phyloP scores from a whole-genome alignment of 2,888 invertebrate species.

The Gisinianus flammeolus region DNA sequence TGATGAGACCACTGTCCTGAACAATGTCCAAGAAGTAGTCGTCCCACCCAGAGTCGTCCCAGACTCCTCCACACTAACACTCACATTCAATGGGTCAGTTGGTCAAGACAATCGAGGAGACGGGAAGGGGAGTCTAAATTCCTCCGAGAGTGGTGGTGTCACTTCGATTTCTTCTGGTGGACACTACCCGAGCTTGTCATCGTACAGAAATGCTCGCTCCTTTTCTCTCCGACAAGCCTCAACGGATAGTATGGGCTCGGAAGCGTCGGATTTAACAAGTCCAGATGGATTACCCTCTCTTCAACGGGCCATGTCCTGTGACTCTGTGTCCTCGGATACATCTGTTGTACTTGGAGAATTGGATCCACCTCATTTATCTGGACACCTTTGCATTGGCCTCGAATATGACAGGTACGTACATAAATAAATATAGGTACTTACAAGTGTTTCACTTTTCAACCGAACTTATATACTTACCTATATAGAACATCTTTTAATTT shows the following conservation, averaged over 20 bases:
- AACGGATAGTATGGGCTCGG: conserved; percentile 56
- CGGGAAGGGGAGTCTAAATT: conserved; percentile 11
- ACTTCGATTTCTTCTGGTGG: conserved; percentile 16
- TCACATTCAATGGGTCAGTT: neutral
- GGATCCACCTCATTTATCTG: conserved; percentile 72
- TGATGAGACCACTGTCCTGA: too few species aligned
- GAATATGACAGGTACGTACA: conserved; percentile 82
- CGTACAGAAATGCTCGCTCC: conserved; percentile 51
- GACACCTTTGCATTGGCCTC: conserved; percentile 76
- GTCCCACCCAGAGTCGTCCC: neutral
- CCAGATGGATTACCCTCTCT: conserved; percentile 62
- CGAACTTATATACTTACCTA: too few species aligned
- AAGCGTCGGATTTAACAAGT: conserved; percentile 51
- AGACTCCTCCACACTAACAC: neutral
- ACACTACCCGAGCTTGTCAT: conserved; percentile 37
- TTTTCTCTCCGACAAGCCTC: conserved; percentile 57
- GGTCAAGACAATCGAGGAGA: conserved; percentile 1
- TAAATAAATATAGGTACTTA: too few species aligned
- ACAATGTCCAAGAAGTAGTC: too few species aligned
- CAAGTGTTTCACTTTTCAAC: neutral
- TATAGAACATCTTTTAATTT: too few species aligned
- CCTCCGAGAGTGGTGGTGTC: conserved; percentile 39
- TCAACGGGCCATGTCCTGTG: conserved; percentile 76
- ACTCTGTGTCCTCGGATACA: conserved; percentile 80
- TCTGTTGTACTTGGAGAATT: conserved; percentile 74